Base-by-base conservation (phyloP, 2,797 vertebrate species). In the Rhadinocentrus ornatus region DNA sequence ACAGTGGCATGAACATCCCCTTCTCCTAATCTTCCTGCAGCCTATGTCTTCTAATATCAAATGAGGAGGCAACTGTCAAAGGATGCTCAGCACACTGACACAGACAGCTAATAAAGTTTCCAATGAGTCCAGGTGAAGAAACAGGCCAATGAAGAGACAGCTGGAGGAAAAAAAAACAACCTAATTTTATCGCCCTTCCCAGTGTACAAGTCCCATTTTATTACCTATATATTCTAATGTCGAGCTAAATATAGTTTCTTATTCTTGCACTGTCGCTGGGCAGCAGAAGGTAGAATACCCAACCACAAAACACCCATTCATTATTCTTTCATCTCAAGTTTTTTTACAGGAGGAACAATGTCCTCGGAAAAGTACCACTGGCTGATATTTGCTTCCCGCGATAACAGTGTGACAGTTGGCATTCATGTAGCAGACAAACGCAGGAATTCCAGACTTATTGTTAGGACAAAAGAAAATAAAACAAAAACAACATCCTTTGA, bases 41-140 rank as follows among this genome's bases (percentile, higher is more conserved):
- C 41, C 56, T 66, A 65, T 44, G 37, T 31, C 48, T 56, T 79
- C 69, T 78, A 80, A 86, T 88, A 77, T 80, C 59, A 81, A 82
- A 83, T 54, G 74, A 82, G 81, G 80, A 73, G 75, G 71, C 80
- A 88, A 83, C 90, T 85, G 90, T 90, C 87, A 91, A 67, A 87
- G 54, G 75, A 81, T 68, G 81, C 83, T 82, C 80, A 65, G 68
- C 68, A 88, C 77, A 82, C 59, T 59, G 75, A 66, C 64, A 65
- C 69, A 71, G 67, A 74, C 70, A 74, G 76, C 68, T 80, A 86
- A 82, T 84, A 84, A 87, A 71, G 59, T 79, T 31, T 80, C 39
- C 81, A 79, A 80, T 77, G 67, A 75, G 82, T 62, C 59, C 52
- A 67, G 65, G 35, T 54, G 46, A 70, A 75, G 58, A 66, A 32